phyloP scores from a whole-genome alignment of 2,113 vertebrate species.

The Mirza zaza region DNA sequence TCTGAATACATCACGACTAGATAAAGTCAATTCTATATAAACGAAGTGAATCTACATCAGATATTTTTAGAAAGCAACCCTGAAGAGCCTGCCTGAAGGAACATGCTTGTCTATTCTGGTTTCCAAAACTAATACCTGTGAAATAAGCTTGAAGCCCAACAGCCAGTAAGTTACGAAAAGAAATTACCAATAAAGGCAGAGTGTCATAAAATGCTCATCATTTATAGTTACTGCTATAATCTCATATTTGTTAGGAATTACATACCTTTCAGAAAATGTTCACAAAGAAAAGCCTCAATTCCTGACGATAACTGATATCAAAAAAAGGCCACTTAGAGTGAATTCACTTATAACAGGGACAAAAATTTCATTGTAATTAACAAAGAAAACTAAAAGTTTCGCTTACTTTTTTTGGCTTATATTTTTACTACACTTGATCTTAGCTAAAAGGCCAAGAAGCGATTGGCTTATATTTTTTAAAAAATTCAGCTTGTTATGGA shows the following conservation, averaged over 20 bases:
- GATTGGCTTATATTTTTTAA: neutral
- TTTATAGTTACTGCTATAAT: neutral
- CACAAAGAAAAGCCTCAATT: neutral
- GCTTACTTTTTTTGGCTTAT: neutral
- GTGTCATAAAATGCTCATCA: neutral
- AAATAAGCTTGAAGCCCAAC: neutral
- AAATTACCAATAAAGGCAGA: neutral
- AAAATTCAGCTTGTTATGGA: neutral
- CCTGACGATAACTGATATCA: neutral
- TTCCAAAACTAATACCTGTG: neutral
- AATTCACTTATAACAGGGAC: neutral
- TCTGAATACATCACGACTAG: neutral
- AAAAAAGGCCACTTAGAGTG: neutral
- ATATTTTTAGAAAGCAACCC: neutral
- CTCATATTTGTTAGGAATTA: neutral
- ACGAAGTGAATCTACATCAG: neutral
- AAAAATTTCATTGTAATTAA: neutral
- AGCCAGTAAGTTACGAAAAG: neutral
- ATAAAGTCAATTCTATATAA: neutral
- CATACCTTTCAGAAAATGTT: neutral
- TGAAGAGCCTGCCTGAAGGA: neutral
- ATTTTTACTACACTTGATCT: neutral
- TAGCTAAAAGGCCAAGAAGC: no score
- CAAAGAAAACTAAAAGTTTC: constrained; percentile 11
- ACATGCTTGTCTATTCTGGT: neutral